phyloP scores from a whole-genome alignment of 2,888 invertebrate species.

The Esperia sulphurella region DNA sequence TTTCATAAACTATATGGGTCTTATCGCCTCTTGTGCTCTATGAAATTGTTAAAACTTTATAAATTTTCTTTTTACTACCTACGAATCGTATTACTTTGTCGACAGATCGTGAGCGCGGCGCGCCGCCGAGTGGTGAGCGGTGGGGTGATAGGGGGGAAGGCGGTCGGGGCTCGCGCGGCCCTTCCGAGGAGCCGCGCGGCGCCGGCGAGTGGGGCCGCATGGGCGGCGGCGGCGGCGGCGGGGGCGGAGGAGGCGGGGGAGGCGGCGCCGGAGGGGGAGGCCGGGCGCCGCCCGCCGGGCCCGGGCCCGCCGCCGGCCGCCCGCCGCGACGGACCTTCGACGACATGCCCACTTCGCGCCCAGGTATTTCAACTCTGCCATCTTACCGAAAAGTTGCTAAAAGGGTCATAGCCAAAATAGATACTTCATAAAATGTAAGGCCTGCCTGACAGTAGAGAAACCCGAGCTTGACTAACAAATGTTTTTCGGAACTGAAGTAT shows the following conservation, averaged over 20 bases:
- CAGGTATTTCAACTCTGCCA: slow-evolving; percentile 32
- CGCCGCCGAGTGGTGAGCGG: slow-evolving; percentile 29
- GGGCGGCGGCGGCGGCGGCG: slow-evolving; percentile 46
- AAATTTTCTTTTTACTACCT: too few species aligned
- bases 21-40: too few species aligned
- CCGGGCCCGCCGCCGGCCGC: slow-evolving; percentile 34
- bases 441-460: too few species aligned
- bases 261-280: too few species aligned
- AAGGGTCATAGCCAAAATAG: too few species aligned
- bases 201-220: slow-evolving; percentile 62
- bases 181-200: slow-evolving; percentile 55
- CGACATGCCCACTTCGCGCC: slow-evolving; percentile 63
- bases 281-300: slow-evolving; percentile 33
- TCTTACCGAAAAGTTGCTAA: too few species aligned
- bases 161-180: slow-evolving; percentile 56
- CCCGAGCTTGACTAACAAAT: too few species aligned
- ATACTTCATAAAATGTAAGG: too few species aligned
- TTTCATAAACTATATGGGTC: too few species aligned
- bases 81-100: neutral
- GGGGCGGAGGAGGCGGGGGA: slow-evolving; percentile 55
- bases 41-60: too few species aligned
- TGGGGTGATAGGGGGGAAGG: slow-evolving; percentile 48
- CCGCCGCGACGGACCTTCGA: slow-evolving; percentile 53
- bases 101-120: slow-evolving; percentile 37
- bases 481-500: too few species aligned